Evolutionary conservation across 2,888 invertebrate species (phyloP), one percentile per base, ranked within the genome.

Genomic region (Drepanosiphum platanoidis): DNA sequence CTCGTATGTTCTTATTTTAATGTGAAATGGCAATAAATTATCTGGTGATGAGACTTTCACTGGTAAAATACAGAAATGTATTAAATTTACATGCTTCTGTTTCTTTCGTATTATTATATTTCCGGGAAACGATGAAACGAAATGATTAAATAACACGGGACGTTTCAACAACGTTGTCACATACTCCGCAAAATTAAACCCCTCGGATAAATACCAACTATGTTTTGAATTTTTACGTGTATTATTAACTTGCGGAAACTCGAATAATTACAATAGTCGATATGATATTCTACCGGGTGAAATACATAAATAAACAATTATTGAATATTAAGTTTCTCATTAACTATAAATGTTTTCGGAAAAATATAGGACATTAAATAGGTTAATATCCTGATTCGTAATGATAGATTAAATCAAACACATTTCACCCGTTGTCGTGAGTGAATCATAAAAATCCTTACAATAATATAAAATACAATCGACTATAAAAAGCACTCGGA

Each of bases 21-120:
- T 70, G 30, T 80, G 58, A 80, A 80, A 36, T 34, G 18, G 34
- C 30, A 80, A 80, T 18, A 46, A 52, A 70, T 52, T 70, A 30
- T 34, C 79, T 39, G 32, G 61, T 46, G 39, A 68, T 42, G 30
- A 8, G 32, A 79, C 66, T 79, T 79, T 79, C 66, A 46, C 66
- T 46, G 3, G 32, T 79, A 46, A 79, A 66, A 66, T 79, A n/a
- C n/a, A n/a, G 32, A 42, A 27, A 7, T 61, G n/a, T 8, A 61
- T n/a, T n/a, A n/a, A n/a, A n/a, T n/a, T n/a, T n/a, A n/a, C n/a
- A n/a, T n/a, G n/a, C 1, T 27, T n/a, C 61, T 18, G 18, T 9
- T 9, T 39, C n/a, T 9, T 9, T 39, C n/a, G 36, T 58, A 58
- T 58, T 75, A 58, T 75, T 58, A 75, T 34, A 58, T 58, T 75